These are phyloP conservation scores for Squalus acanthias DNA, from an alignment of 2,797 vertebrate species.

Conservation along the genomic window DNA sequence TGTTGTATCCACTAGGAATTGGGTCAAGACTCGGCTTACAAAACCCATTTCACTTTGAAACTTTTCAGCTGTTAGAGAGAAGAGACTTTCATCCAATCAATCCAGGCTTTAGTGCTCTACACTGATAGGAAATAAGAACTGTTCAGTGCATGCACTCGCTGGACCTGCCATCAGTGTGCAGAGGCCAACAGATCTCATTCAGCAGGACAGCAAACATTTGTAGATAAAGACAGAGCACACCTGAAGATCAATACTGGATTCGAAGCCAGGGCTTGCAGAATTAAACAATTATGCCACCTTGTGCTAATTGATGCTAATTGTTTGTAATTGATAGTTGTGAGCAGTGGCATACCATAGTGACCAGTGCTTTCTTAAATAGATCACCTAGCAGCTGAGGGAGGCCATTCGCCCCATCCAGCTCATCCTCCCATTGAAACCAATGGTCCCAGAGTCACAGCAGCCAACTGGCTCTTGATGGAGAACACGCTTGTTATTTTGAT, in stretches of 20 bases:
- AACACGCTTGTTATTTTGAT: background rate
- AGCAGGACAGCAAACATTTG: background rate
- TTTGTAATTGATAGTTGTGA: background rate
- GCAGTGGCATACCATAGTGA: background rate
- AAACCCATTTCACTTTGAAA: background rate
- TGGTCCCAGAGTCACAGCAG: background rate
- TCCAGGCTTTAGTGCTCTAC: background rate
- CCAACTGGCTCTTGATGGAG: background rate
- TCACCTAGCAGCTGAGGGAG: background rate
- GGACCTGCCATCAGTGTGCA: background rate
- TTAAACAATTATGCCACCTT: background rate
- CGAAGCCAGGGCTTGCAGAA: background rate
- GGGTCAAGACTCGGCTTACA: background rate
- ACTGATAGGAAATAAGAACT: background rate
- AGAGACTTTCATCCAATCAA: background rate
- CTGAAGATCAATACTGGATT: background rate
- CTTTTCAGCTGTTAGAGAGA: background rate
- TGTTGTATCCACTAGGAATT: background rate
- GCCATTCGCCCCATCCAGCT: background rate
- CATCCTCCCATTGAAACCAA: background rate
- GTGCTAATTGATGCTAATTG: background rate
- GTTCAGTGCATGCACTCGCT: background rate
- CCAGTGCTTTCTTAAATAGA: background rate
- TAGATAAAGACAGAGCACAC: background rate
- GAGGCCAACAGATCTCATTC: background rate